A percentile compares a stretch with the other conserved stretches of the same genome.
Conservation (phyloP, 2,113 vertebrate genomes). For the Esox niger region DNA sequence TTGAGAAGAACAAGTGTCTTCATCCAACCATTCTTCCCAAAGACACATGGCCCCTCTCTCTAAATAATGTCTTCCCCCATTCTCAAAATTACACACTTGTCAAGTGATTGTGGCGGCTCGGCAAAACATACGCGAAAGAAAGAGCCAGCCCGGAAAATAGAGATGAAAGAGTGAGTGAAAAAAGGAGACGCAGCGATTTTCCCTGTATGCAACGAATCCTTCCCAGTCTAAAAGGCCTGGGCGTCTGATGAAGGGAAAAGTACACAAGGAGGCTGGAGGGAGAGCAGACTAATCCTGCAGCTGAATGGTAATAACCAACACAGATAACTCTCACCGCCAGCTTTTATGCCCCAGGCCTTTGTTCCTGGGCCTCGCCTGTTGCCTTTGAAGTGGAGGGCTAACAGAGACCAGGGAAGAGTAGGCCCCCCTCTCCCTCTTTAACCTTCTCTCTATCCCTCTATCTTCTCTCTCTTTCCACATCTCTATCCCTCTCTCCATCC, state of each 20-base stretch:
- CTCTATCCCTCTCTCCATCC: slow-evolving; percentile 20
- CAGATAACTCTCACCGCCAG: slow-evolving; percentile 74
- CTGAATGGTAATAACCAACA: slow-evolving; percentile 72
- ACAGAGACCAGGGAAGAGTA: slow-evolving; percentile 53
- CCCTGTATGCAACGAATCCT: slow-evolving; percentile 33
- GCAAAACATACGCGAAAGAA: slow-evolving; percentile 39
- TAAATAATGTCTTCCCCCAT: slow-evolving; percentile 37
- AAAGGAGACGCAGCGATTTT: slow-evolving; percentile 28
- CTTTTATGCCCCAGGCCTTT: slow-evolving; percentile 78
- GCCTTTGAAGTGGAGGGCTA: slow-evolving; percentile 85
- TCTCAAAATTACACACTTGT: slow-evolving; percentile 53
- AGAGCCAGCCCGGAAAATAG: slow-evolving; percentile 21
- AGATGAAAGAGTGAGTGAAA: slow-evolving; percentile 32
- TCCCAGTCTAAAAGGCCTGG: slow-evolving; percentile 51
- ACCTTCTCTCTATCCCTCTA: slow-evolving; percentile 67
- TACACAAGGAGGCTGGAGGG: slow-evolving; percentile 59
- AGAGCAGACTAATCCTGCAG: slow-evolving; percentile 59
- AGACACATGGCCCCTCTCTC: slow-evolving; percentile 13
- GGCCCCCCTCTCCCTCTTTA: slow-evolving; percentile 36
- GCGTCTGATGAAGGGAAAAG: slow-evolving; percentile 65
- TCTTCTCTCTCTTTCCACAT: slow-evolving; percentile 69
- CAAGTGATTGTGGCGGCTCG: slow-evolving; percentile 35
- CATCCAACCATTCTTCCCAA: not conserved
- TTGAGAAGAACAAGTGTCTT: slow-evolving; percentile 6
- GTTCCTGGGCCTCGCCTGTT: slow-evolving; percentile 74